Conservation (phyloP, 2,113 vertebrate species). For the Prietella phreatophila region DNA sequence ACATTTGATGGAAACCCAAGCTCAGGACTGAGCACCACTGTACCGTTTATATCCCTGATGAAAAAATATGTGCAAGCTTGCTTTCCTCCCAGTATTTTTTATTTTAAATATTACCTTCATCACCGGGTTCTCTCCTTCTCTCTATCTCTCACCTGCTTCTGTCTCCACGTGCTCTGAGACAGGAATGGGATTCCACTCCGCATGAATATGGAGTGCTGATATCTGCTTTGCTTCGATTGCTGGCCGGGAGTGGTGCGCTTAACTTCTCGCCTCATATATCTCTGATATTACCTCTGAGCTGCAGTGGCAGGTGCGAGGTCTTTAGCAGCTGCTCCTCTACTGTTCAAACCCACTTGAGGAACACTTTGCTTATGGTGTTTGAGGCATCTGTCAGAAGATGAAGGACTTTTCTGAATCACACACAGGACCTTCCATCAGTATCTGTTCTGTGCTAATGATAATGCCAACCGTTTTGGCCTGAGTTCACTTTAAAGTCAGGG, state of each 20-base stretch:
- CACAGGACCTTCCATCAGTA: neutral
- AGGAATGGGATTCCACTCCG: neutral
- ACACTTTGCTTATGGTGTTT: neutral
- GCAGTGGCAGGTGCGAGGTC: neutral
- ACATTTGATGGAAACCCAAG: neutral
- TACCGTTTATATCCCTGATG: neutral
- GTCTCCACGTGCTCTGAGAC: neutral
- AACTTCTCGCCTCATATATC: neutral
- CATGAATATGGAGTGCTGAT: neutral
- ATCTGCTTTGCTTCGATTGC: neutral
- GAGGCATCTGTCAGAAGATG: neutral
- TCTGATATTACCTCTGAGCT: neutral
- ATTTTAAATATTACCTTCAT: neutral
- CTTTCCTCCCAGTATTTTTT: neutral
- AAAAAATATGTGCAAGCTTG: neutral
- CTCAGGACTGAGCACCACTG: neutral
- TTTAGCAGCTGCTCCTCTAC: neutral
- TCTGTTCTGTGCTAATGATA: slow-evolving; percentile 23
- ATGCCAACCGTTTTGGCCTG: slow-evolving; percentile 41
- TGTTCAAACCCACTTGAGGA: neutral
- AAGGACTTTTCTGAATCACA: neutral
- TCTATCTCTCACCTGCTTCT: neutral
- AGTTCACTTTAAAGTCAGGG: slow-evolving; percentile 15
- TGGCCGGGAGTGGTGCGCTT: neutral
- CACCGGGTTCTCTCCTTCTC: neutral